phyloP scores from a whole-genome alignment of 2,797 vertebrate genomes.

The Morelia viridis region DNA sequence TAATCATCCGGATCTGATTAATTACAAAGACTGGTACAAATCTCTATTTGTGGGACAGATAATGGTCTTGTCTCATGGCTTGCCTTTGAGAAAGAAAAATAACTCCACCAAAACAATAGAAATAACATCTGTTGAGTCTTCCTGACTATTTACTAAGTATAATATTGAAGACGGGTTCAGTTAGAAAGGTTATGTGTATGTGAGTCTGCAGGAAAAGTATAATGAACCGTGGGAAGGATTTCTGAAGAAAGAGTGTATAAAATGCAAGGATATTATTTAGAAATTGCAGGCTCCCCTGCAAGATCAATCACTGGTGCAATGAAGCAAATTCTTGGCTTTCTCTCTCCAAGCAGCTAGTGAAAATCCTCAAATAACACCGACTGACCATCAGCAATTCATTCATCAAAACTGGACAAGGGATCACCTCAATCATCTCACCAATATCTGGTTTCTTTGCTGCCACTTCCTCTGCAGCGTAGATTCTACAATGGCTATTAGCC shows the following conservation, averaged over 20 bases:
- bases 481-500: neutral
- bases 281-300: neutral
- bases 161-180: neutral
- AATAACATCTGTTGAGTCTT: constrained; percentile 17
- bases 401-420: neutral
- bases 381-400: neutral
- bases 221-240: neutral
- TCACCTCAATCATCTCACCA: neutral
- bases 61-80: constrained; percentile 38
- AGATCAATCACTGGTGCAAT: neutral
- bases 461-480: neutral
- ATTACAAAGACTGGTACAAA: constrained; percentile 49
- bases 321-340: neutral
- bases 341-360: neutral
- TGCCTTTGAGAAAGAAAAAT: constrained; percentile 33
- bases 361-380: neutral
- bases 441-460: neutral
- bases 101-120: constrained; percentile 18
- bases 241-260: constrained; percentile 3
- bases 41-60: constrained; percentile 36
- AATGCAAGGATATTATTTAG: constrained; percentile 2
- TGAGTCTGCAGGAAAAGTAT: neutral
- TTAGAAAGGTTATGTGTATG: neutral
- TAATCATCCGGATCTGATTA: constrained; percentile 56
- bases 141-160: constrained; percentile 20